Evolutionary conservation across 1,140 invertebrate species (phyloP).

Genomic region (Plectus sambesii): DNA sequence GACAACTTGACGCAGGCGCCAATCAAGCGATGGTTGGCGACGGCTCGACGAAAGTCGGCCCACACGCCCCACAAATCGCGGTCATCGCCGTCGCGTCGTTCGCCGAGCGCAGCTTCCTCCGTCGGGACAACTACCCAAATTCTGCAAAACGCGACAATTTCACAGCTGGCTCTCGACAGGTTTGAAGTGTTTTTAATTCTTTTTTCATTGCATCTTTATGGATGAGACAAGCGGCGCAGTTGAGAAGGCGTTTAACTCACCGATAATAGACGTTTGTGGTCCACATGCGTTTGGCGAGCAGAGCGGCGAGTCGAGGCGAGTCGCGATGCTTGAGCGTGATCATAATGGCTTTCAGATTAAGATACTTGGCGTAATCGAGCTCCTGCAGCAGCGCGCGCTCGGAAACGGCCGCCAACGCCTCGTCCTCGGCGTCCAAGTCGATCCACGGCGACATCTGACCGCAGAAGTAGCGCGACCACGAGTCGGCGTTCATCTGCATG

Average conservation of each 20-base stretch:
- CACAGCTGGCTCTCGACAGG: no score
- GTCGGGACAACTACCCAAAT: constrained; percentile 36
- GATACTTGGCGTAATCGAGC: constrained; percentile 27
- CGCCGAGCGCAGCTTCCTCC: neutral
- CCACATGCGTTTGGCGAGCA: constrained; percentile 27
- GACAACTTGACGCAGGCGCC: constrained; percentile 21
- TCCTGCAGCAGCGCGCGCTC: constrained; percentile 20
- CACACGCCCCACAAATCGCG: constrained; percentile 33
- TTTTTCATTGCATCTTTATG: no score
- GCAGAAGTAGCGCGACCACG: constrained; percentile 30
- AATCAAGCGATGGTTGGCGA: constrained; percentile 16
- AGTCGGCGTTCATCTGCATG: constrained; percentile 27
- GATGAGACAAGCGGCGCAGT: no score
- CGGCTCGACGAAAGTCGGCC: constrained; percentile 21
- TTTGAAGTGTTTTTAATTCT: no score
- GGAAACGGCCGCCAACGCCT: constrained; percentile 25
- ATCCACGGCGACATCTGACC: constrained; percentile 35
- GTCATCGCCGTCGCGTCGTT: constrained; percentile 5
- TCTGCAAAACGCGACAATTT: constrained; percentile 21
- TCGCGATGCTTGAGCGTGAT: constrained; percentile 22
- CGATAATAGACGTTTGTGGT: constrained; percentile 14
- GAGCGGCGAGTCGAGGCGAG: constrained; percentile 25
- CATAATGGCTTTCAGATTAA: constrained; percentile 26
- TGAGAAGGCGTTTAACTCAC: no score
- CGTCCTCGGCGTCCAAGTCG: constrained; percentile 31